phyloP scores from a whole-genome alignment of 2,113 vertebrate genomes.

The Dinomys branickii region DNA sequence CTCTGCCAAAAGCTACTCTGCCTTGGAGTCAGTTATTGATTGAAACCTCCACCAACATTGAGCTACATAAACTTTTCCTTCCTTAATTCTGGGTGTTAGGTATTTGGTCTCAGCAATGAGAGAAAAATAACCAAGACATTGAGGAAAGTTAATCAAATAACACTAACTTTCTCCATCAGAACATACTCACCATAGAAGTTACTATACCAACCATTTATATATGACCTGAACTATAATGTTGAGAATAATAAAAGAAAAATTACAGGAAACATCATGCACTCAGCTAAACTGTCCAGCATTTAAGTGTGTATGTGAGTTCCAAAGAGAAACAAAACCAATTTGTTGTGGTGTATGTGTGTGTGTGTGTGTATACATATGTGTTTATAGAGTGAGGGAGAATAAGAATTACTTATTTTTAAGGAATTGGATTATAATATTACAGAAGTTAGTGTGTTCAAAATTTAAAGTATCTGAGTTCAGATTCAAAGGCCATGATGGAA shows the following conservation, averaged over 20 bases:
- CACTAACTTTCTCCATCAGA: neutral
- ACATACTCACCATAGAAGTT: neutral
- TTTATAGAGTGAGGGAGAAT: neutral
- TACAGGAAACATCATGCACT: neutral
- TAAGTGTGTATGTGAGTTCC: neutral
- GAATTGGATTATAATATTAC: neutral
- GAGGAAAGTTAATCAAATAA: neutral
- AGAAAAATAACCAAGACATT: neutral
- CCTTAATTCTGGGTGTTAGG: no score
- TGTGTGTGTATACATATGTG: no score
- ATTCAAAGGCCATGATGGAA: neutral
- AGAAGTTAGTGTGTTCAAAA: neutral
- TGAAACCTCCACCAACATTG: no score
- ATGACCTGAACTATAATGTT: neutral
- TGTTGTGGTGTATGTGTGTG: neutral
- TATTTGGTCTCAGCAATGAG: no score
- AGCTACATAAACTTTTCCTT: no score
- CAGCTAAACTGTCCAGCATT: neutral
- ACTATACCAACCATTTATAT: neutral
- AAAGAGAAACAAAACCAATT: neutral
- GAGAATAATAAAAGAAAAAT: neutral
- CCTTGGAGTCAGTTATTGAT: no score
- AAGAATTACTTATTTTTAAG: neutral
- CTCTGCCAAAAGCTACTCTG: no score
- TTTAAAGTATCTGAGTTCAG: neutral